These are phyloP conservation scores for Lepus americanus DNA, from an alignment of 2,113 vertebrate species.

Conservation along the genomic window DNA sequence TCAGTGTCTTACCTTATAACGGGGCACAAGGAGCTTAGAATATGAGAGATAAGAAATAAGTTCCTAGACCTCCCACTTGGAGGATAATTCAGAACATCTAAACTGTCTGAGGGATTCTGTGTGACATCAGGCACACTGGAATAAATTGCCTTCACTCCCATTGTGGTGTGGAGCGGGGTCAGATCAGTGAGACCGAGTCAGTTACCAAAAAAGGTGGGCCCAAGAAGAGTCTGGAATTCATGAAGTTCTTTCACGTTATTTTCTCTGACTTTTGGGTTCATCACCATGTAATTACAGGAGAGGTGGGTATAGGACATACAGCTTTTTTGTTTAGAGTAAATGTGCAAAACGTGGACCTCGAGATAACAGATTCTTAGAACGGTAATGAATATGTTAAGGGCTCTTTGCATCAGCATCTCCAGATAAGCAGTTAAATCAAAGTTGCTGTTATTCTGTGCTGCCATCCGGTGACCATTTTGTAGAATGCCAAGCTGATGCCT, in stretches of 20 bases:
- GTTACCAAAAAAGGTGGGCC: not conserved
- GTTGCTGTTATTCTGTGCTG: conserved; percentile 87
- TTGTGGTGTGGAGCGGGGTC: not conserved
- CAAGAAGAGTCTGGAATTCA: not conserved
- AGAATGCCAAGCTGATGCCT: conserved; percentile 80
- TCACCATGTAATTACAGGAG: not conserved
- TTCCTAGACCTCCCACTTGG: not conserved
- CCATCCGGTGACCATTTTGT: conserved; percentile 87
- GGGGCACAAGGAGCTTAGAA: conserved; percentile 1
- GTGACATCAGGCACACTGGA: not conserved
- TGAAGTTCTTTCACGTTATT: not conserved
- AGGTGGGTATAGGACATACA: not conserved
- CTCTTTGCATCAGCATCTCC: not conserved
- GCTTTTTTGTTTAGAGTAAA: not conserved
- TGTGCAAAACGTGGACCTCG: not conserved
- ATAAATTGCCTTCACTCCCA: not conserved
- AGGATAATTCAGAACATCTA: not conserved
- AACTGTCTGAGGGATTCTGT: not conserved
- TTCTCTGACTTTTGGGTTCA: not conserved
- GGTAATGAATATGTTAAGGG: conserved; percentile 26
- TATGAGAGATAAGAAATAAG: not conserved
- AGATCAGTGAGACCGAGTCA: not conserved
- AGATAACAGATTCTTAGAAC: not conserved
- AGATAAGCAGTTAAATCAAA: not conserved
- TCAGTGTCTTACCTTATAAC: not conserved